A percentile compares a stretch with the other conserved stretches of the same genome.
phyloP scores from a whole-genome alignment of 2,888 invertebrate genomes.

The Plemyria rubiginata region DNA sequence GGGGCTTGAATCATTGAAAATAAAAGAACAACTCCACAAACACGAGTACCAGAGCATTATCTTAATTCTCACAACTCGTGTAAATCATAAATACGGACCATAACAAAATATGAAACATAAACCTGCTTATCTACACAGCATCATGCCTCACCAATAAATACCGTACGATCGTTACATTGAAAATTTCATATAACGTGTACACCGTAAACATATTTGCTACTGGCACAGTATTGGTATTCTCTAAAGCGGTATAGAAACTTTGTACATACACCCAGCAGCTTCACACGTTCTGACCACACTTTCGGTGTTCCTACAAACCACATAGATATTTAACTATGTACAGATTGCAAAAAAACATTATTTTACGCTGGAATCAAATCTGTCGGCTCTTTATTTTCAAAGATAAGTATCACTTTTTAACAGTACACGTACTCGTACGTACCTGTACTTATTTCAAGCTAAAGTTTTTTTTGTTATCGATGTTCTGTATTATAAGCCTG shows the following conservation, averaged over 20 bases:
- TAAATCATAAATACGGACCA: slow-evolving; percentile 38
- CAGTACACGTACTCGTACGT: no score
- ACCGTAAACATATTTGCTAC: slow-evolving; percentile 62
- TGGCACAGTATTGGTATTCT: not conserved
- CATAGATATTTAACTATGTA: no score
- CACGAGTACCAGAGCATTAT: slow-evolving; percentile 9
- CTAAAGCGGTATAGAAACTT: not conserved
- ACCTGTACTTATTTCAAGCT: no score
- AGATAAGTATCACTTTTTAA: no score
- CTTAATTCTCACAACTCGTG: slow-evolving; percentile 35
- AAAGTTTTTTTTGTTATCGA: no score
- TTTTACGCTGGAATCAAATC: no score
- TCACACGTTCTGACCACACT: no score
- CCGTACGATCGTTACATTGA: slow-evolving; percentile 61
- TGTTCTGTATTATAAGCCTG: no score
- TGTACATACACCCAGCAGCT: not conserved
- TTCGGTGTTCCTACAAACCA: no score
- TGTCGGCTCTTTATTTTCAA: no score
- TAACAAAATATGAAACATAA: slow-evolving; percentile 46
- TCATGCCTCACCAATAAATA: slow-evolving; percentile 62
- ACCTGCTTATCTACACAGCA: slow-evolving; percentile 50
- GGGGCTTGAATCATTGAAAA: not conserved
- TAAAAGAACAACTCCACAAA: slow-evolving; percentile 1
- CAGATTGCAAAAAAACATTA: no score
- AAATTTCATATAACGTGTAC: slow-evolving; percentile 66